Evolutionary conservation across 2,113 vertebrate genomes (phyloP), one percentile per base, ranked within the genome.

Genomic region (Pachycephala philippinensis): DNA sequence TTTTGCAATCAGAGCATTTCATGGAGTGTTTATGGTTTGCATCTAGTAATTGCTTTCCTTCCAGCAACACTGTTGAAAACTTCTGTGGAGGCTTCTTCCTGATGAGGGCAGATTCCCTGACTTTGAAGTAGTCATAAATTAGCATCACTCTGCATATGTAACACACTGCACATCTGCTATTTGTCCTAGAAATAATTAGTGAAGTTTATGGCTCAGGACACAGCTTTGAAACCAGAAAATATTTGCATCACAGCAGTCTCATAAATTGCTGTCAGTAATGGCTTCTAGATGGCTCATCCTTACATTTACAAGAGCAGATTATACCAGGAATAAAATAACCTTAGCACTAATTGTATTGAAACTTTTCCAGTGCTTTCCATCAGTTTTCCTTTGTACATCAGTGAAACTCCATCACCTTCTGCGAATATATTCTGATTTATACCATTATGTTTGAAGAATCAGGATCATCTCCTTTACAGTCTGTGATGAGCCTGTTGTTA

Each of bases 51-150:
- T 89, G 49, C 65, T 89, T 91, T 86, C 53, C 65, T 94, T 54
- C 57, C 72, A 92, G 53, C 57, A 84, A 53, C 52, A 84, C 64
- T 21, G 37, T 49, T 87, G 84, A 84, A 89, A 78, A 72, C 26
- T 45, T 86, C 20, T 52, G 60, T 82, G 72, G 37, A 94, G 26
- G 65, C 71, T 89, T 93, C 52, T 64, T 88, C 49, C 80, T 76
- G 61, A 87, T 61, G 69, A 68, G 84, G 69, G 83, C 86, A 84
- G n/a, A 60, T 87, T 93, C n/a, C n/a, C 28, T 72, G 64, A 31
- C 92, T 97, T 95, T 93, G 83, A 95, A 90, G 92, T 39, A 74
- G 76, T 81, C 72, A 71, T 53, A 89, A 92, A 93, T 89, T 70
- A 90, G 66, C 87, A 91, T 71, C 64, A 18, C 56, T 80, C 83